Percentiles rank a stretch among this genome's conserved stretches.
phyloP scores from a whole-genome alignment of 2,113 vertebrate species.

The Psettodes erumei region DNA sequence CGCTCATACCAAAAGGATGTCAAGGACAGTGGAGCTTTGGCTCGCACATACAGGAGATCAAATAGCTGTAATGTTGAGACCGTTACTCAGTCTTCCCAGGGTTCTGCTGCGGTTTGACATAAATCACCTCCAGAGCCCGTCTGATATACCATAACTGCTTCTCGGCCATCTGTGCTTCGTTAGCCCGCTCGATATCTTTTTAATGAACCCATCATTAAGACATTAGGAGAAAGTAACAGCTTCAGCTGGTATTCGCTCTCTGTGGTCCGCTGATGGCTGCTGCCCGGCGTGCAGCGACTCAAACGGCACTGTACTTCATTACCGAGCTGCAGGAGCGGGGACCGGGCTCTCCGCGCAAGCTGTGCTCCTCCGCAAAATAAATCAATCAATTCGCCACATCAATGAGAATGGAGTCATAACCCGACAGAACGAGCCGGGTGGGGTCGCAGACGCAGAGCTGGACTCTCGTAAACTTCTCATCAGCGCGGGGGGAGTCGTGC shows the following conservation, averaged over 20 bases:
- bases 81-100: conserved; percentile 37
- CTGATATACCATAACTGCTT: conserved; percentile 46
- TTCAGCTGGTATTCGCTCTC: conserved; percentile 24
- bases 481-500: conserved; percentile 17
- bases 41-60: conserved; percentile 55
- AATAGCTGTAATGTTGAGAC: conserved; percentile 59
- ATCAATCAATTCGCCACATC: conserved; percentile 44
- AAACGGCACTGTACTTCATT: conserved; percentile 37
- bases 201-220: conserved; percentile 73
- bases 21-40: conserved; percentile 45
- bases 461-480: conserved; percentile 32
- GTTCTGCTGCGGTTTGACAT: conserved; percentile 60
- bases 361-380: not conserved
- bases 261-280: conserved; percentile 33
- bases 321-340: conserved; percentile 12
- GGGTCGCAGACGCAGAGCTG: not conserved
- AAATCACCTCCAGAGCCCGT: conserved; percentile 51
- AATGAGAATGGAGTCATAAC: conserved; percentile 32
- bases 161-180: conserved; percentile 69
- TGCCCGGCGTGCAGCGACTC: conserved; percentile 30
- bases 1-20: conserved; percentile 45
- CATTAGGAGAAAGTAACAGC: conserved; percentile 46
- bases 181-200: conserved; percentile 63
- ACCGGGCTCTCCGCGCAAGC: not conserved
- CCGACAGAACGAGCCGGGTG: conserved; percentile 12